A percentile compares a stretch with the other conserved stretches of the same genome.
Conservation (phyloP, 1,140 invertebrate species). For the Samia ricini region DNA sequence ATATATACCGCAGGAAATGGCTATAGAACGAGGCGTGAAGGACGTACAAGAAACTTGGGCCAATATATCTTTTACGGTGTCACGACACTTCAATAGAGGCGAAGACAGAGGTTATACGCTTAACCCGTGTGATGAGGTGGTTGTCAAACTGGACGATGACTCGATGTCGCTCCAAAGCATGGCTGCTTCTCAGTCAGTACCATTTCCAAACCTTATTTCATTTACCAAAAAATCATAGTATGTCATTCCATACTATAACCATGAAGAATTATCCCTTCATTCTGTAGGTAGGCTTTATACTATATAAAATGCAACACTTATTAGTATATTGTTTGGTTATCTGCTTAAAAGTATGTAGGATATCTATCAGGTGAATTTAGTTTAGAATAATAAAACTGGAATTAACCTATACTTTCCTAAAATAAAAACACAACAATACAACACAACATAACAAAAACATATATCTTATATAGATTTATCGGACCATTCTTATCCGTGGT, state of each 20-base stretch:
- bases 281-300: too few species aligned
- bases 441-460: background rate
- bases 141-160: constrained; percentile 90
- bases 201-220: background rate
- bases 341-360: too few species aligned
- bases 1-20: constrained; percentile 79
- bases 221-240: background rate
- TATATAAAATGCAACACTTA: too few species aligned
- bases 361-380: too few species aligned
- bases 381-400: too few species aligned
- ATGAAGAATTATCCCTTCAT: too few species aligned
- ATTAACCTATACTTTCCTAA: too few species aligned
- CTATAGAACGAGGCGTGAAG: constrained; percentile 90
- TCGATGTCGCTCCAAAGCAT: constrained; percentile 94
- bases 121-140: constrained; percentile 89
- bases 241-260: too few species aligned
- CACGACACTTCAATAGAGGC: constrained; percentile 82
- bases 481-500: constrained; percentile 90
- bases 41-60: constrained; percentile 88
- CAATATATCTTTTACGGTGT: constrained; percentile 84
- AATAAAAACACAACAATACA: too few species aligned
- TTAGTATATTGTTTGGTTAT: too few species aligned
- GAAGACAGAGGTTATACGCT: constrained; percentile 85
- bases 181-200: constrained; percentile 86
- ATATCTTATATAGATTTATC: constrained; percentile 82